Conservation (phyloP, 2,113 vertebrate genomes). For the Cavia aperea region DNA sequence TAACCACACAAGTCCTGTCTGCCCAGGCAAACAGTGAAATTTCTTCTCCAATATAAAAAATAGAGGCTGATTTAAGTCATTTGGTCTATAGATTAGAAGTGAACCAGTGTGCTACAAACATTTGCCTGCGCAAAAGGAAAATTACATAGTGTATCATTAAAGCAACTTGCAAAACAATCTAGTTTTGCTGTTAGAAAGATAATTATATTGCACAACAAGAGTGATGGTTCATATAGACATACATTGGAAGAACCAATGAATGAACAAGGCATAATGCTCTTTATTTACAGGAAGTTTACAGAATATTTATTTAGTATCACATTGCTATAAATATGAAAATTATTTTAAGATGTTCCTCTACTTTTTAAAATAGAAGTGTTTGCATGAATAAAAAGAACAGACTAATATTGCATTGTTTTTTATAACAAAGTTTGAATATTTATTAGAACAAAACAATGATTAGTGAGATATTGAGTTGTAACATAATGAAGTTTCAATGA, state of each 20-base stretch:
- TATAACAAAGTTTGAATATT: constrained; percentile 32
- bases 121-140: background rate
- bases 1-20: background rate
- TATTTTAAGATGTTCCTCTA: constrained; percentile 9
- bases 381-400: background rate
- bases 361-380: background rate
- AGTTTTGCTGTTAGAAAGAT: background rate
- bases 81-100: background rate
- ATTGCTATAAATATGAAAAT: constrained; percentile 42
- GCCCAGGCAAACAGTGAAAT: background rate
- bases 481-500: background rate
- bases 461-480: constrained; percentile 2
- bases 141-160: background rate
- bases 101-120: background rate
- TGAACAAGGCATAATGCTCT: background rate
- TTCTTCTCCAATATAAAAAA: background rate
- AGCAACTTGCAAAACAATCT: background rate
- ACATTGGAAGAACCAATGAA: background rate
- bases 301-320: background rate
- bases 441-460: constrained; percentile 37
- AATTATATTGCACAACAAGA: background rate
- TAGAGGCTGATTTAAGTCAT: background rate
- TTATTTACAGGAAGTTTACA: background rate
- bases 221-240: background rate
- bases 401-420: constrained; percentile 43